Conservation (phyloP, 2,113 vertebrate genomes). For the Cavia porcellus region DNA sequence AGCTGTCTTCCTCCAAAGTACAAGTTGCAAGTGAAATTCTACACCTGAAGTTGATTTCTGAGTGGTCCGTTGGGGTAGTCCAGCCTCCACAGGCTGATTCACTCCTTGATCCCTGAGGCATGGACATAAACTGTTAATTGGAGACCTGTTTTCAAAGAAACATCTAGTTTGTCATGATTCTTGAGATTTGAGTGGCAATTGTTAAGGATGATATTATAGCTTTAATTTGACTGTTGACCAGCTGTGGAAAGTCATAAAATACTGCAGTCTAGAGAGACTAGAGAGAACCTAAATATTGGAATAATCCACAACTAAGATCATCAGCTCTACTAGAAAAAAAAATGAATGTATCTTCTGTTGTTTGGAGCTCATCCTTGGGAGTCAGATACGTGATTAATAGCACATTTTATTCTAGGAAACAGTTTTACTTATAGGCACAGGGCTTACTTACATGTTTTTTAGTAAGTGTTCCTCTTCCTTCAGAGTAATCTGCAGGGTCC, state of each 20-base stretch:
- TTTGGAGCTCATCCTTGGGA: slow-evolving; percentile 47
- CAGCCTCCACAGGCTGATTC: neutral
- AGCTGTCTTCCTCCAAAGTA: neutral
- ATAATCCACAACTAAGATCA: slow-evolving; percentile 45
- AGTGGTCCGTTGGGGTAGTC: neutral
- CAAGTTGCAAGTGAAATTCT: slow-evolving; percentile 11
- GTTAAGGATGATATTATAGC: slow-evolving; percentile 33
- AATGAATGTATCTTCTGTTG: slow-evolving; percentile 47
- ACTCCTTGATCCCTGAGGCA: neutral
- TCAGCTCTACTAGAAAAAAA: slow-evolving; percentile 41
- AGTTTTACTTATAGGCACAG: slow-evolving; percentile 50
- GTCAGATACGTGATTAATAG: slow-evolving; percentile 33
- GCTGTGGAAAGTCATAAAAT: slow-evolving; percentile 18
- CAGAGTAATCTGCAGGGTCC: slow-evolving; percentile 20
- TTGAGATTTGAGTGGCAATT: slow-evolving; percentile 1
- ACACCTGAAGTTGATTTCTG: neutral
- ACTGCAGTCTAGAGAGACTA: neutral
- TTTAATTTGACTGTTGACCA: slow-evolving; percentile 1
- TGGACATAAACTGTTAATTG: neutral
- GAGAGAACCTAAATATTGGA: neutral
- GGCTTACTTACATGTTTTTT: slow-evolving; percentile 41
- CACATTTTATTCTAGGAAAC: slow-evolving; percentile 60
- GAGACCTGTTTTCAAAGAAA: slow-evolving; percentile 49
- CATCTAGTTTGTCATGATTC: slow-evolving; percentile 23
- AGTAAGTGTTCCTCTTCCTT: slow-evolving; percentile 43